Base-by-base conservation (phyloP, 92 coral and sea anemone genomes). In the Montipora capitata region DNA sequence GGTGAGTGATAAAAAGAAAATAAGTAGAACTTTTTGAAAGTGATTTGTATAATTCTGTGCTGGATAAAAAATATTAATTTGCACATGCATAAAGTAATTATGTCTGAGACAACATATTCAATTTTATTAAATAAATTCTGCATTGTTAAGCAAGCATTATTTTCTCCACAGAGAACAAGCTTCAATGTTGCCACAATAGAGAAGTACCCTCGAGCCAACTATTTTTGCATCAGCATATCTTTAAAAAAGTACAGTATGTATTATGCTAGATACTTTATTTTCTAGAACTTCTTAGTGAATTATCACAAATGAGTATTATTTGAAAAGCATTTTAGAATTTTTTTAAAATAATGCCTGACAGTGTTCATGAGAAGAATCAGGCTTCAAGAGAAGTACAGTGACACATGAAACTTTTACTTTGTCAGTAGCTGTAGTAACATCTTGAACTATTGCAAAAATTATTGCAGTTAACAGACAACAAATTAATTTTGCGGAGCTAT, bases 151-250 rank as follows among this genome's bases (percentile, higher is more conserved):
- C 2, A 2, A 27, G 35, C 43, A 2, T 51, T 15, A 11, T 51
- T 80, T 27, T 52, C 52, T 39, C 41, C 10, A 61, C 76, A 81
- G 77, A 68, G 68, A 15, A 16, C 77, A 81, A 51, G 67, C 40
- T 40, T 12, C 42, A 57, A 51, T 5, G 18, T 52, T 41, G 35
- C 4, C 62, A 68, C 18, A 81, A 69, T 54, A 68, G 13, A 42
- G 52, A 27, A 52, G 12, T 84, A 65, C 81, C 51, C 2, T 61
- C 7, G 27, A 78, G 64, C 27, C 82, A 17, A 74, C 67, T 68
- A 35, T 75, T 74, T 74, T 75, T 85, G 44, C 83, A 27, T 44
- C 45, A 10, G 8, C 7, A 40, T 63, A 63, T 11, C 52, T 80
- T 68, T 68, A 68, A 77, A 45, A 85, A n/a, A 48, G 45, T 48